Percentiles rank a stretch among this genome's conserved stretches.
Evolutionary conservation across 2,113 vertebrate species (phyloP).

Genomic region (Pomatostomus ruficeps): DNA sequence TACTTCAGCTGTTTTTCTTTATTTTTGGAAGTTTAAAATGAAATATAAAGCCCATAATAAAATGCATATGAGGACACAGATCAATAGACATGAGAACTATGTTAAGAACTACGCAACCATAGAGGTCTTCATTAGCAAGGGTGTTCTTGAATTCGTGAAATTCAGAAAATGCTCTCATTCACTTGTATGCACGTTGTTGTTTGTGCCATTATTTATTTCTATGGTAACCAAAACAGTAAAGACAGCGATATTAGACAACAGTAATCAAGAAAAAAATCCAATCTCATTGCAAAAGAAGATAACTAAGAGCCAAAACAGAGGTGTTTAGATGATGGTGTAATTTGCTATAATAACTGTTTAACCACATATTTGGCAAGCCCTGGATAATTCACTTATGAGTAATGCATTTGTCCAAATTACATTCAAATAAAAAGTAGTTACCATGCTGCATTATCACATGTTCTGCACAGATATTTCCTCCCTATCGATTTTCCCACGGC

Average conservation of each 20-base stretch:
- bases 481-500: background rate
- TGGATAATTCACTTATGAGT: slow-evolving; percentile 28
- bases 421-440: slow-evolving; percentile 24
- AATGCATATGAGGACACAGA: slow-evolving; percentile 33
- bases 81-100: background rate
- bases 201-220: slow-evolving; percentile 4
- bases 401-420: slow-evolving; percentile 42
- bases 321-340: slow-evolving; percentile 57
- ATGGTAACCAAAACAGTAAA: slow-evolving; percentile 36
- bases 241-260: slow-evolving; percentile 9
- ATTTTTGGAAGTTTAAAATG: slow-evolving; percentile 50
- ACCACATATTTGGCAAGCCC: slow-evolving; percentile 38
- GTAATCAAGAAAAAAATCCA: background rate
- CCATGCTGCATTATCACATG: background rate
- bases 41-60: slow-evolving; percentile 55
- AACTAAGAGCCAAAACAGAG: slow-evolving; percentile 46
- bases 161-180: background rate
- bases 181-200: background rate
- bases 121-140: slow-evolving; percentile 3
- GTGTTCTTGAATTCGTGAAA: background rate
- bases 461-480: slow-evolving; percentile 4
- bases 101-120: background rate
- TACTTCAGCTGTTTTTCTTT: slow-evolving; percentile 48
- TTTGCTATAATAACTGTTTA: slow-evolving; percentile 54
- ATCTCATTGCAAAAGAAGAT: slow-evolving; percentile 10